Evolutionary conservation across 2,888 invertebrate species (phyloP).

Genomic region (Orchesella flavescens): DNA sequence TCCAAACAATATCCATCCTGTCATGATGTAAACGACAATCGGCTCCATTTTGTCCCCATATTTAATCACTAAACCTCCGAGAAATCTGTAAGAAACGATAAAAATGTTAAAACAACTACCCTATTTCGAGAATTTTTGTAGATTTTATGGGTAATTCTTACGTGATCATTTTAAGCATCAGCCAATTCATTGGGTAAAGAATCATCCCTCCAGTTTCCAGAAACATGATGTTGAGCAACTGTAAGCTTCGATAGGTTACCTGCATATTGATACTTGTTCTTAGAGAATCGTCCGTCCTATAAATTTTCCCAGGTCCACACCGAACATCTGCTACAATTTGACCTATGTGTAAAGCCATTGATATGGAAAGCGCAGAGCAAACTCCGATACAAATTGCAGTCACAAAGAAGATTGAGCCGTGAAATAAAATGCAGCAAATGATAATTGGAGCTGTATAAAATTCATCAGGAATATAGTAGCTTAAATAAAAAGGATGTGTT

Average conservation of each 20-base stretch:
- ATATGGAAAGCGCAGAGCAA: not conserved
- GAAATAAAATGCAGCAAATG: not conserved
- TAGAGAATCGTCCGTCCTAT: slow-evolving; percentile 21
- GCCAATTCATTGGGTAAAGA: slow-evolving; percentile 43
- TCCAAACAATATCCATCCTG: slow-evolving; percentile 30
- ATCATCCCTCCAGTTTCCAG: slow-evolving; percentile 9
- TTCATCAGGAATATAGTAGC: slow-evolving; percentile 47
- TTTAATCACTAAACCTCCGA: slow-evolving; percentile 45
- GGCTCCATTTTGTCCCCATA: slow-evolving; percentile 32
- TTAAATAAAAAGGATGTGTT: slow-evolving; percentile 30
- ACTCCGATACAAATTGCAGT: slow-evolving; percentile 8
- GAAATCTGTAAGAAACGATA: too few species aligned
- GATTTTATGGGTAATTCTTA: too few species aligned
- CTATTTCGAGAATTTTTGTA: too few species aligned
- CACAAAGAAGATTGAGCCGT: slow-evolving; percentile 5
- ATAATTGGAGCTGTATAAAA: slow-evolving; percentile 9
- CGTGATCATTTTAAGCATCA: slow-evolving; percentile 44
- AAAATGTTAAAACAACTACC: too few species aligned
- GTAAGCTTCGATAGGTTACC: slow-evolving; percentile 11
- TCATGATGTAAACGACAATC: not conserved
- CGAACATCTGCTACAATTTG: slow-evolving; percentile 25
- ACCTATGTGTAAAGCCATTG: not conserved
- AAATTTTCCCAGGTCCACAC: not conserved
- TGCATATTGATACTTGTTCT: slow-evolving; percentile 30
- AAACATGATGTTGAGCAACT: slow-evolving; percentile 13